Conservation (phyloP, 1,140 invertebrate genomes). For the Heliconius melpomene region DNA sequence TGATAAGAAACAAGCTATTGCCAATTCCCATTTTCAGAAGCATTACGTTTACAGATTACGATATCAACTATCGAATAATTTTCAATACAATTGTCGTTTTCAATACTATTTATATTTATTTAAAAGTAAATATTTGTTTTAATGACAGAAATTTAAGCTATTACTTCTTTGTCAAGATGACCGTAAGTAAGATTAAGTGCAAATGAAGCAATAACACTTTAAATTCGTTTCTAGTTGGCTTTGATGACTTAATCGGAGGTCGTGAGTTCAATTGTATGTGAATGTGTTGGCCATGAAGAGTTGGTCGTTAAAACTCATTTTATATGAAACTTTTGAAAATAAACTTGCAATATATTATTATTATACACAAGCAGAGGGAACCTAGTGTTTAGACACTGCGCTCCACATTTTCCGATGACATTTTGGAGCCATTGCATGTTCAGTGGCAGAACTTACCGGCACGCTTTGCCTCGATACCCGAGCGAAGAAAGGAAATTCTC, state of each 20-base stretch:
- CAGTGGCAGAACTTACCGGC: no score
- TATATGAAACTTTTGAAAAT: background rate
- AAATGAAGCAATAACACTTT: background rate
- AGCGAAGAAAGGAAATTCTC: no score
- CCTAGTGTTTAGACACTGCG: no score
- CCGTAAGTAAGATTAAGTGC: background rate
- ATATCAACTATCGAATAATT: background rate
- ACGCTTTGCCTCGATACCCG: no score
- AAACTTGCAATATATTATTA: background rate
- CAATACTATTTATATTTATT: background rate
- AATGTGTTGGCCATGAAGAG: background rate
- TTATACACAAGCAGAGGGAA: no score
- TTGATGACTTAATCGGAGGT: background rate
- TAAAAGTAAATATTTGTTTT: background rate
- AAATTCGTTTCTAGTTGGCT: background rate
- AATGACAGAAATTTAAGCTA: background rate
- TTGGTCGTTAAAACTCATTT: background rate
- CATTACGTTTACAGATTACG: background rate
- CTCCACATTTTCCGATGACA: no score
- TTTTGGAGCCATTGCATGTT: no score
- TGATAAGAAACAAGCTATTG: constrained; percentile 9
- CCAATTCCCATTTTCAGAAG: background rate
- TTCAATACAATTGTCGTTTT: background rate
- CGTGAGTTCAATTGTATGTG: background rate
- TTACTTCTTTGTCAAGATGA: background rate